A percentile compares a stretch with the other conserved stretches of the same genome.
Evolutionary conservation across 2,888 invertebrate species (phyloP).

Genomic region (Tryphoninae sp.): DNA sequence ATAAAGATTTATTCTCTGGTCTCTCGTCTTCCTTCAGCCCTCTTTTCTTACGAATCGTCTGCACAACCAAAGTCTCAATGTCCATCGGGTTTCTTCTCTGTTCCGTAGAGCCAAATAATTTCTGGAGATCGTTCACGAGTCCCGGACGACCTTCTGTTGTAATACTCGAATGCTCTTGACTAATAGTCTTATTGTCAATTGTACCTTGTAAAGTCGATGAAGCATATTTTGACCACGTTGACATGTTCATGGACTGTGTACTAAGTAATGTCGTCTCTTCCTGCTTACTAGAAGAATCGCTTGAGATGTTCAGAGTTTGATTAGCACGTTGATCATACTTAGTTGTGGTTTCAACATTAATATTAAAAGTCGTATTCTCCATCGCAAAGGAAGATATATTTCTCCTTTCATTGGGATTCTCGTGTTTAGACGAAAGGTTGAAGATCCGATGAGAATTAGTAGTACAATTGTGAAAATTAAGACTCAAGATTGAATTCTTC

Average conservation of each 20-base stretch:
- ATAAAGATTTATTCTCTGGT: constrained; percentile 37
- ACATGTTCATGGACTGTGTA: background rate
- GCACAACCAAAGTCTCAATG: constrained; percentile 25
- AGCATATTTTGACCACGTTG: background rate
- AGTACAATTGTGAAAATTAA: background rate
- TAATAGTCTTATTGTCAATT: background rate
- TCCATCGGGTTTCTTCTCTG: background rate
- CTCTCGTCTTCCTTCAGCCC: constrained; percentile 10
- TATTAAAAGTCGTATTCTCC: background rate
- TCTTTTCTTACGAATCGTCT: constrained; percentile 46
- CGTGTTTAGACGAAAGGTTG: background rate
- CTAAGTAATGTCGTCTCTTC: background rate
- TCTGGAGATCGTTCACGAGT: constrained; percentile 30
- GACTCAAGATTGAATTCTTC: background rate
- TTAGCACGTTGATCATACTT: background rate
- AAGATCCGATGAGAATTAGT: background rate
- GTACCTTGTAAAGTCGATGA: background rate
- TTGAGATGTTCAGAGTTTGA: background rate
- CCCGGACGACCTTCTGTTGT: background rate
- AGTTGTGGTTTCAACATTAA: background rate
- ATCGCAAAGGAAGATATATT: background rate
- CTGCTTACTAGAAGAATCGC: background rate
- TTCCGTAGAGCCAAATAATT: constrained; percentile 48
- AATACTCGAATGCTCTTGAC: background rate
- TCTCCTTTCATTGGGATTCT: background rate